Evolutionary conservation across 64 coral and sea anemone species (phyloP).

Genomic region (Orbicella faveolata): DNA sequence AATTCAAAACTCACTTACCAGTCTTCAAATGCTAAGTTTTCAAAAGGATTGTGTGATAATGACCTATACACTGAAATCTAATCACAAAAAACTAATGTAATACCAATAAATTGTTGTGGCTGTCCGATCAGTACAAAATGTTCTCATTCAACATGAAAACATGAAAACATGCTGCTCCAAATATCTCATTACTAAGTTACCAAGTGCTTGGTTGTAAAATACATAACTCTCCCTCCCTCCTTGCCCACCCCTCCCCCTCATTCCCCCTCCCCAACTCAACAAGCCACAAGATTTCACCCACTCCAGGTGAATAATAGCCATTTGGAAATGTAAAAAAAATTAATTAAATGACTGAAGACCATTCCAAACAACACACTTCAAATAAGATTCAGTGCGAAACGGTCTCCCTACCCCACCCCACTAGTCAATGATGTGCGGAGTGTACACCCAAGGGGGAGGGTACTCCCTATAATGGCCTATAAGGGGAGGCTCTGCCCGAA

Average conservation of each 20-base stretch:
- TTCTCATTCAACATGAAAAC: too few species aligned
- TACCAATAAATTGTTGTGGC: too few species aligned
- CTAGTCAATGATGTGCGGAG: neutral
- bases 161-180: too few species aligned
- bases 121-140: too few species aligned
- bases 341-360: neutral
- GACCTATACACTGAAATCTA: conserved; percentile 56
- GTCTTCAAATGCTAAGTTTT: conserved; percentile 85
- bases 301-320: too few species aligned
- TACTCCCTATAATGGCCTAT: neutral
- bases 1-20: conserved; percentile 43
- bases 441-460: neutral
- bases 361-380: neutral
- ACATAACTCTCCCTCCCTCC: too few species aligned
- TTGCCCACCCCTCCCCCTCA: too few species aligned
- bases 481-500: too few species aligned
- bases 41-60: conserved; percentile 52
- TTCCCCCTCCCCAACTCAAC: too few species aligned
- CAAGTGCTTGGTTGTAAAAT: too few species aligned
- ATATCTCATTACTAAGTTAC: too few species aligned
- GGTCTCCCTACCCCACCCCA: neutral
- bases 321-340: neutral
- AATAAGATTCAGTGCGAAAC: neutral
- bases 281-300: too few species aligned
- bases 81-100: neutral